Conservation (phyloP, 1,140 invertebrate species). For the Macrocentrus cingulum region DNA sequence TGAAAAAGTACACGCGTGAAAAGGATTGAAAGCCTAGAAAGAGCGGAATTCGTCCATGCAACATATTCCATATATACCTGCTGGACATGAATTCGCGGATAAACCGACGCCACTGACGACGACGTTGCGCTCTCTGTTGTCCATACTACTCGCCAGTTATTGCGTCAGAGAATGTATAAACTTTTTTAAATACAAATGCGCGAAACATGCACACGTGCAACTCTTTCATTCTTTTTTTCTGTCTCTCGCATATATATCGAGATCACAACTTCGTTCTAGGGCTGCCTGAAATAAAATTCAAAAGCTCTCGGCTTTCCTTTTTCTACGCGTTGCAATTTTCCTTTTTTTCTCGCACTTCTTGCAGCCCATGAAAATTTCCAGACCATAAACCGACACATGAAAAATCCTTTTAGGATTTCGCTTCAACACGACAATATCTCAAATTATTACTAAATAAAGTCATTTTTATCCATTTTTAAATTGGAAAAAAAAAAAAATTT, state of each 20-base stretch:
- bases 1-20: constrained; percentile 39
- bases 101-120: constrained; percentile 14
- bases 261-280: constrained; percentile 34
- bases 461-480: too few species aligned
- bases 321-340: constrained; percentile 6
- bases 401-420: background rate
- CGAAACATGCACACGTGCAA: constrained; percentile 6
- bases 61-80: constrained; percentile 6
- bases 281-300: constrained; percentile 40
- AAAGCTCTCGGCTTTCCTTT: constrained; percentile 18
- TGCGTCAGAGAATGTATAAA: constrained; percentile 33
- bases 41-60: constrained; percentile 4
- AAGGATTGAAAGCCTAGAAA: constrained; percentile 29
- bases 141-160: constrained; percentile 15
- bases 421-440: too few species aligned
- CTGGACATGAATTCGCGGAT: constrained; percentile 1
- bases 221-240: background rate
- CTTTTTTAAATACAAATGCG: constrained; percentile 41
- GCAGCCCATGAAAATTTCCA: background rate
- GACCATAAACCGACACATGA: too few species aligned
- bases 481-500: too few species aligned
- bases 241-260: background rate
- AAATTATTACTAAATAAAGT: too few species aligned
- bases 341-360: background rate
- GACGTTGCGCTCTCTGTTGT: constrained; percentile 6